phyloP scores from a whole-genome alignment of 2,113 vertebrate genomes.

The Shinisaurus crocodilurus region DNA sequence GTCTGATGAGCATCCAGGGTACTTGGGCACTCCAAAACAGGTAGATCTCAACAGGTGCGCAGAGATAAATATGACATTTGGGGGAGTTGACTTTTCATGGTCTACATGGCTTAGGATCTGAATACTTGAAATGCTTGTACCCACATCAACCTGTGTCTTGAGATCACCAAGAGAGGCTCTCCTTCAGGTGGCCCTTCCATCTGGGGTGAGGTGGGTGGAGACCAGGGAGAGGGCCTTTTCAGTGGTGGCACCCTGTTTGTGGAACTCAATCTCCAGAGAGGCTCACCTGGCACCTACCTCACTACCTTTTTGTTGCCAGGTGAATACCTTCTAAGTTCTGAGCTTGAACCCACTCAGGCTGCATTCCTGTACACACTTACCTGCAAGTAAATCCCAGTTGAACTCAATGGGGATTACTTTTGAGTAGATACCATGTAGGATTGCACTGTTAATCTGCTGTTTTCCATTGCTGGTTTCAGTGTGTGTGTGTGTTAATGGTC shows the following conservation, averaged over 20 bases:
- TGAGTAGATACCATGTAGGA: neutral
- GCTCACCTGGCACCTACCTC: neutral
- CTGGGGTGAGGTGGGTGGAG: neutral
- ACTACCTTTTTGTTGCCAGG: neutral
- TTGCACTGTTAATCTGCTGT: neutral
- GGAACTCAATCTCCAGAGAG: neutral
- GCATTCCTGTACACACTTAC: neutral
- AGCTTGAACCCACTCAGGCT: neutral
- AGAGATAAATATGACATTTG: no score
- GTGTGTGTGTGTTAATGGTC: neutral
- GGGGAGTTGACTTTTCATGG: no score
- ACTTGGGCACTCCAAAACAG: no score
- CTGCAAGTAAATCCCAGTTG: neutral
- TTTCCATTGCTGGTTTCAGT: neutral
- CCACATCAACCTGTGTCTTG: no score
- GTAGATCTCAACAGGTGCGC: no score
- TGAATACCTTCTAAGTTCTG: neutral
- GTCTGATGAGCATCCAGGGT: no score
- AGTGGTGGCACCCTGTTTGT: neutral
- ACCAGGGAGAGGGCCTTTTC: neutral
- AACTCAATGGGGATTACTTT: neutral
- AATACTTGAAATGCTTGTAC: no score
- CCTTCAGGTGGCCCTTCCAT: no score
- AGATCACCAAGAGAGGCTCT: no score
- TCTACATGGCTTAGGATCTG: no score